Conservation (phyloP, 2,797 vertebrate species). For the Pangasius larnaudii region DNA sequence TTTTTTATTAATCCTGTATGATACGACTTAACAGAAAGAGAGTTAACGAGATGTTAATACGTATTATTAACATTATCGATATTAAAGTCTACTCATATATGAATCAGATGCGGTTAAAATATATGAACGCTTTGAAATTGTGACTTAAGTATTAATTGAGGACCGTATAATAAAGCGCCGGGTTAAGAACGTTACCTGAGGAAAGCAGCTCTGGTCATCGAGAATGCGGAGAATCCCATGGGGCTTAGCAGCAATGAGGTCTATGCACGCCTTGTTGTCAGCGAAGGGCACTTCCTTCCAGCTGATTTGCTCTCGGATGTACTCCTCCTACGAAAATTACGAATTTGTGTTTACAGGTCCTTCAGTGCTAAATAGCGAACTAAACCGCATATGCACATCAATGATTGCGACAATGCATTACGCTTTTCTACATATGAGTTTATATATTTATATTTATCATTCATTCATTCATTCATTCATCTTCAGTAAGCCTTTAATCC, state of each 20-base stretch:
- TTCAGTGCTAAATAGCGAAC: not conserved
- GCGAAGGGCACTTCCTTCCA: constrained; percentile 89
- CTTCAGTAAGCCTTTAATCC: not conserved
- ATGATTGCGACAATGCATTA: not conserved
- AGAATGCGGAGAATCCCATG: constrained; percentile 94
- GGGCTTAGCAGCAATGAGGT: constrained; percentile 93
- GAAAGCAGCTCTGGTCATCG: constrained; percentile 94
- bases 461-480: not conserved
- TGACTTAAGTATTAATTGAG: not conserved
- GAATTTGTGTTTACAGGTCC: not conserved
- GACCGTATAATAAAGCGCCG: not conserved
- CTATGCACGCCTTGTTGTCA: constrained; percentile 90
- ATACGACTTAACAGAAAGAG: too few relatives aligned
- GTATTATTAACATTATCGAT: too few relatives aligned
- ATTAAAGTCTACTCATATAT: too few relatives aligned
- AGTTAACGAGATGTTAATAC: too few relatives aligned
- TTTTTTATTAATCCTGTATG: too few relatives aligned
- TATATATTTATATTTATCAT: not conserved
- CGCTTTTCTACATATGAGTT: not conserved
- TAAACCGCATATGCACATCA: not conserved
- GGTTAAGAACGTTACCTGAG: constrained; percentile 78
- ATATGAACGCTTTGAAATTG: not conserved
- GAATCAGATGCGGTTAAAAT: not conserved
- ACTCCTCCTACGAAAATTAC: constrained; percentile 84
- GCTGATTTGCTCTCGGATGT: constrained; percentile 89